Percentiles rank a stretch among this genome's conserved stretches.
Conservation (phyloP, 2,888 invertebrate species). For the Gryllus longicercus region DNA sequence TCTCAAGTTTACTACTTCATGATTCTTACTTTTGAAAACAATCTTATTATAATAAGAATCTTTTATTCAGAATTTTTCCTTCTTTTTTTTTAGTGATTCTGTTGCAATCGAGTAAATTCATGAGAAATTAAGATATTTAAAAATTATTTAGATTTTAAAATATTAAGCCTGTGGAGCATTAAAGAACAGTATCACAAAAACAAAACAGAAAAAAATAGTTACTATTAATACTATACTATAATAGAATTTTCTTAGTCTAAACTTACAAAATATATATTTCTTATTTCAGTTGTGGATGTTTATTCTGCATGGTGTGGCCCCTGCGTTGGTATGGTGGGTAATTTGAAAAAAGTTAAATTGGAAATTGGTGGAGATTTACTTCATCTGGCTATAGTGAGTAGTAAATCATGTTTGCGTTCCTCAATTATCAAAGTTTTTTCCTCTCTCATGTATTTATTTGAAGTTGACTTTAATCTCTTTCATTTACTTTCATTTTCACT, state of each 20-base stretch:
- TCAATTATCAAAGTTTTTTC: background rate
- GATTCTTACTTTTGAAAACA: too few species aligned
- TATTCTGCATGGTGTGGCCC: constrained; percentile 92
- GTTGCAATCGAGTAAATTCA: too few species aligned
- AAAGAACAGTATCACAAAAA: too few species aligned
- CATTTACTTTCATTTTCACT: background rate
- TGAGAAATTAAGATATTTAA: too few species aligned
- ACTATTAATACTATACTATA: background rate
- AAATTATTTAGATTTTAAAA: too few species aligned
- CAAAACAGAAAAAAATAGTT: too few species aligned
- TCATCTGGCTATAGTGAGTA: constrained; percentile 68
- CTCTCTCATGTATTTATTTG: background rate
- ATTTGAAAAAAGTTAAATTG: constrained; percentile 79
- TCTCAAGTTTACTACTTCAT: too few species aligned
- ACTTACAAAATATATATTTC: background rate
- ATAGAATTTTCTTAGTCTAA: background rate
- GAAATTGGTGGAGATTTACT: constrained; percentile 82
- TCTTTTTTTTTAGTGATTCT: too few species aligned
- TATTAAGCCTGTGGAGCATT: too few species aligned
- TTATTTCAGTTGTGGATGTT: constrained; percentile 74
- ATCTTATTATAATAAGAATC: too few species aligned
- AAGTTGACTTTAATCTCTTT: background rate
- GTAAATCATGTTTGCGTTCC: background rate
- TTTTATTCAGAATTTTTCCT: too few species aligned
- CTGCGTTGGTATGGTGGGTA: constrained; percentile 78